These are phyloP conservation scores for Neomonachus schauinslandi DNA, from an alignment of 2,113 vertebrate species.

Conservation along the genomic window DNA sequence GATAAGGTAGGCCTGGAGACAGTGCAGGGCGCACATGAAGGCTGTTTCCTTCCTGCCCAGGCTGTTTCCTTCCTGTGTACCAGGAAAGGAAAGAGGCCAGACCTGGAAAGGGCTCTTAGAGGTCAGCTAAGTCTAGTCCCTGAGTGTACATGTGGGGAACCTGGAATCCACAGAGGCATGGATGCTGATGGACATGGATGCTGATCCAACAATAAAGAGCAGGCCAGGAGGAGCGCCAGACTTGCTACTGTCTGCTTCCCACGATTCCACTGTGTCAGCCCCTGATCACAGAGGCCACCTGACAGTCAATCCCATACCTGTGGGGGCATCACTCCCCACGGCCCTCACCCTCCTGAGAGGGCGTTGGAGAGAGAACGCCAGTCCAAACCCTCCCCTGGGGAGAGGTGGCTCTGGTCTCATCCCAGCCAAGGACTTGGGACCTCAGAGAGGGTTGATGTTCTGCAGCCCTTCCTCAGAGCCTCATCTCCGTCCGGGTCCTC, in stretches of 20 bases:
- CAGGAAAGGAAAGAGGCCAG: neutral
- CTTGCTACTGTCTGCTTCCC: neutral
- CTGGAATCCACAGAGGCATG: accelerated
- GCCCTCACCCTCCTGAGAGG: neutral
- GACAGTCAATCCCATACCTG: accelerated
- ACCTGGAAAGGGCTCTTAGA: neutral
- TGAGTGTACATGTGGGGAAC: neutral
- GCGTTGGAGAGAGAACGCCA: accelerated
- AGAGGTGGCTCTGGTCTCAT: neutral
- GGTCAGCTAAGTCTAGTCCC: neutral
- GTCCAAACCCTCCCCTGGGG: no score
- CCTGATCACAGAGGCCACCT: accelerated
- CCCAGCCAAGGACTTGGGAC: neutral
- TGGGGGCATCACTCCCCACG: neutral
- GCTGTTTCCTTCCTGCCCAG: no score
- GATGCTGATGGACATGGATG: accelerated
- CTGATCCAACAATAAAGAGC: neutral
- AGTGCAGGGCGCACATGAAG: accelerated
- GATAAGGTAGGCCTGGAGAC: neutral
- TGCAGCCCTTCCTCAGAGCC: accelerated
- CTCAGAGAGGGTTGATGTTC: neutral
- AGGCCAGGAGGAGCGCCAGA: neutral
- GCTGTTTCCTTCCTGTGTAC: no score
- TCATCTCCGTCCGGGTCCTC: accelerated
- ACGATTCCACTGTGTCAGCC: neutral